Conservation (phyloP, 2,797 vertebrate species). For the Chromobotia macracanthus region DNA sequence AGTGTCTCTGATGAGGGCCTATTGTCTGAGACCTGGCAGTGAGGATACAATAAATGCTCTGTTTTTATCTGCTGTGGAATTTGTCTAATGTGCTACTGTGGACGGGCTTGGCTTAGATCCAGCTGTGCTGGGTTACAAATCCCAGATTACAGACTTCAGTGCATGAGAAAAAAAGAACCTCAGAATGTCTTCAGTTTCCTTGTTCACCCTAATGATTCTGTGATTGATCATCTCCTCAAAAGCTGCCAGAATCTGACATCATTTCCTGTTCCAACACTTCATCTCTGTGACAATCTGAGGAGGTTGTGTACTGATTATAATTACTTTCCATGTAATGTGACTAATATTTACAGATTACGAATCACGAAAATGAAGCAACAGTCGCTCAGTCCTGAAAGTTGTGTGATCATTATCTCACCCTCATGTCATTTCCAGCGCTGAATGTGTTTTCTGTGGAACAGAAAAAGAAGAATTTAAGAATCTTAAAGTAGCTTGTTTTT, state of each 20-base stretch:
- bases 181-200: conserved; percentile 15
- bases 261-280: conserved; percentile 3
- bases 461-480: no score
- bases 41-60: conserved; percentile 64
- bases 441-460: no score
- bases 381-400: background rate
- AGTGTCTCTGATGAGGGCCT: conserved; percentile 30
- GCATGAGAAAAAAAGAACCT: conserved; percentile 58
- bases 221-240: conserved; percentile 12
- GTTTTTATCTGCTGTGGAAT: conserved; percentile 76
- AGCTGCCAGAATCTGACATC: conserved; percentile 13
- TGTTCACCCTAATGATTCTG: conserved; percentile 21
- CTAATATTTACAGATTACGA: background rate
- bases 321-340: no score
- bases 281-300: background rate
- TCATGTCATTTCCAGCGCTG: background rate
- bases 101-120: conserved; percentile 46
- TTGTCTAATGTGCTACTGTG: conserved; percentile 70
- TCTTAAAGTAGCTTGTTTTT: no score
- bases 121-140: conserved; percentile 30
- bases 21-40: conserved; percentile 63
- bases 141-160: conserved; percentile 34
- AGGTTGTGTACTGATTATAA: no score
- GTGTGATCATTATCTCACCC: background rate
- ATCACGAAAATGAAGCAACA: background rate